Evolutionary conservation across 1,140 invertebrate genomes (phyloP), one percentile per base, ranked within the genome.

Genomic region (Harpegnathos saltator): DNA sequence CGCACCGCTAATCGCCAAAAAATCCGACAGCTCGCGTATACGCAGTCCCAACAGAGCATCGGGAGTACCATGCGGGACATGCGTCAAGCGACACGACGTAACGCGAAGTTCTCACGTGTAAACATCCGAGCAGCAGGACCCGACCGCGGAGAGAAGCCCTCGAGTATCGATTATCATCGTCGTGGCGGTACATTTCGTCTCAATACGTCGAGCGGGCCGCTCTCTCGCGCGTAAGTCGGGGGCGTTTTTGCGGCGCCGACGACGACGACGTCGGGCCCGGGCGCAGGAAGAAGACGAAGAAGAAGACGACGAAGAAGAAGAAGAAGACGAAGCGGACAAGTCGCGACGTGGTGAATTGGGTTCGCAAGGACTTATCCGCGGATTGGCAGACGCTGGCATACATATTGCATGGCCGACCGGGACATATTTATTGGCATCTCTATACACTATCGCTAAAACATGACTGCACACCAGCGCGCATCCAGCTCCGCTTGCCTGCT

Each of bases 401-500:
- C 92, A 93, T 94, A 94, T 93, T 94, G 91, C 92, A 94, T 93
- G 90, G 82, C 33, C 88, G 89, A 29, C 88, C 65, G 59, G 83
- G 92, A 93, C 90, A 93, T 93, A 94, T 94, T 93, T 93, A 93
- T 94, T 92, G 93, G 92, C 90, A 90, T 91, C 90, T 91, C 89
- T 92, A 88, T 91, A 91, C 89, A 81, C 85, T 82, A 85, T 86
- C 86, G 90, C 89, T 90, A 85, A 90, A 89, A 88, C 91, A 90
- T 91, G 82, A 90, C 84, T 87, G 65, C 75, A 24, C 22, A 38
- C 12, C 62, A 38, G 50, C 59, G 26, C 65, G 58, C 33, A 66
- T 62, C 63, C 38, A n/a, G n/a, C n/a, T n/a, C n/a, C n/a, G n/a
- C n/a, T n/a, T n/a, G n/a, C n/a, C n/a, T n/a, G n/a, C n/a, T n/a